Conservation (phyloP, 2,888 invertebrate species). For the Steinernema hermaphroditum region DNA sequence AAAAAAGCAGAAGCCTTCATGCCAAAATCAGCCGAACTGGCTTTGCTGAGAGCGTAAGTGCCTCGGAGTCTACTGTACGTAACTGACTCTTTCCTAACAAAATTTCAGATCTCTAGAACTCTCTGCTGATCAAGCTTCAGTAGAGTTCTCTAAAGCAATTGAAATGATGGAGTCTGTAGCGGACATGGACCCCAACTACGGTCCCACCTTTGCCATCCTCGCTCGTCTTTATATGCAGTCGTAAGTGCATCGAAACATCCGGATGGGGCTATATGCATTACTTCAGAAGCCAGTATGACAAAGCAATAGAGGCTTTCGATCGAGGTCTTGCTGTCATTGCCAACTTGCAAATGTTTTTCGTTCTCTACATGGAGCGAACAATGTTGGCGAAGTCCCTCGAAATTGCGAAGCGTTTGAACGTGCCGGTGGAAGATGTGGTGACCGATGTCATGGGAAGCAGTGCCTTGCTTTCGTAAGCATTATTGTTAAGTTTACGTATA, state of each 20-base stretch:
- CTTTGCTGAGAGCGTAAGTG: background rate
- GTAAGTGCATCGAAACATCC: background rate
- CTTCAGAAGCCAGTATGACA: background rate
- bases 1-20: background rate
- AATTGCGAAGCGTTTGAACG: background rate
- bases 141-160: background rate
- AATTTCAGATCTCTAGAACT: background rate
- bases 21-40: background rate
- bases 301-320: background rate
- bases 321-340: background rate
- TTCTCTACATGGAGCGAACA: background rate
- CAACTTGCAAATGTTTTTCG: background rate
- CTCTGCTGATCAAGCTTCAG: background rate
- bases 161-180: background rate
- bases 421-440: no score
- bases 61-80: background rate
- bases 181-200: background rate
- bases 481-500: no score
- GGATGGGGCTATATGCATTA: background rate
- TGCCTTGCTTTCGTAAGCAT: no score
- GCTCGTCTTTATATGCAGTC: background rate
- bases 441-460: no score
- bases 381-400: background rate
- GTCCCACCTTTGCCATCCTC: background rate
- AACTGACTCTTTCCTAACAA: background rate